Conservation (phyloP, 2,888 invertebrate genomes). For the Phortica magna region DNA sequence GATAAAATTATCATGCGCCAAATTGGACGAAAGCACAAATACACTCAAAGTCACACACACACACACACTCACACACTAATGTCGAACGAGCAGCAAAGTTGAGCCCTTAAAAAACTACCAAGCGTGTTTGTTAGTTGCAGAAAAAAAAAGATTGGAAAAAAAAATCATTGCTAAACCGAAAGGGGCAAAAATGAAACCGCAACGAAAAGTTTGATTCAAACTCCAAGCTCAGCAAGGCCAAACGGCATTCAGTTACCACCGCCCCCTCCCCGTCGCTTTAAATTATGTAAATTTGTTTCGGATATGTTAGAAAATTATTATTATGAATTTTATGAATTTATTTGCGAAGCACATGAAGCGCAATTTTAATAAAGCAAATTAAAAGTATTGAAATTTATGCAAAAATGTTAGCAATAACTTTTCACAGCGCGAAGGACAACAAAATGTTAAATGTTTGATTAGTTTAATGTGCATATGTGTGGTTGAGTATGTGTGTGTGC, state of each 20-base stretch:
- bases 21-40: conserved; percentile 41
- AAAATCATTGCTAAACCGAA: not conserved
- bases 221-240: not conserved
- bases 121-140: not conserved
- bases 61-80: not conserved
- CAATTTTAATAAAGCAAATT: conserved; percentile 16
- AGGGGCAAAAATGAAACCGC: not conserved
- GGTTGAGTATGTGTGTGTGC: not conserved
- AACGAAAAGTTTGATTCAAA: not conserved
- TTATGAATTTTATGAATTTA: conserved; percentile 53
- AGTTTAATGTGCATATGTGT: conserved; percentile 1
- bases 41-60: conserved; percentile 9
- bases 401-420: not conserved
- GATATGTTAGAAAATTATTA: conserved; percentile 20
- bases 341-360: conserved; percentile 40
- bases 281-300: conserved; percentile 66
- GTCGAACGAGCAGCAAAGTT: not conserved
- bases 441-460: not conserved
- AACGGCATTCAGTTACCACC: not conserved
- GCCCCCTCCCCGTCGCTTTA: conserved; percentile 42
- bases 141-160: not conserved
- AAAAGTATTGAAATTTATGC: conserved; percentile 16
- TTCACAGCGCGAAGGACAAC: no score
- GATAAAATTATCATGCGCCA: conserved; percentile 46
- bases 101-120: conserved; percentile 25